Base-by-base conservation (phyloP, 2,113 vertebrate genomes). In the Corythornis cristatus region DNA sequence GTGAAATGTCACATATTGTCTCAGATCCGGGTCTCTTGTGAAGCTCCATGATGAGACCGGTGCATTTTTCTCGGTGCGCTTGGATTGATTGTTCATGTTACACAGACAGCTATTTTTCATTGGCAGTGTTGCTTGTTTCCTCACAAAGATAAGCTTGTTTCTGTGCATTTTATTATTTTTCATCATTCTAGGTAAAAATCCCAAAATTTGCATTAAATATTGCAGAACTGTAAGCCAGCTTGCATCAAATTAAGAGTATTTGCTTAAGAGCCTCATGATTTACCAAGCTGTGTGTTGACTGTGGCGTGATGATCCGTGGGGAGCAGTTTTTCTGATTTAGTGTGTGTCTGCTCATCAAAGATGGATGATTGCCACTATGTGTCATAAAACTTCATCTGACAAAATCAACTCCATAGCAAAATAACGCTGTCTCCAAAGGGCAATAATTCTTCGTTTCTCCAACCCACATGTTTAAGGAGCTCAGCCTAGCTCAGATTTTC, bases 341-440 rank as follows among this genome's bases (percentile, higher is more conserved):
- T 81, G 90, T 45, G 7, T 57, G 74, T 92, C 83, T 90, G 79
- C 74, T 97, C 97, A 91, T 97, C 89, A 97, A 73, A 96, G 95
- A 96, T 91, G 93, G 83, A 92, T 96, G 93, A 92, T 81, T 93
- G 93, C 81, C 84, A 92, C 89, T 67, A 19, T 31, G 51, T 93
- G 83, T 93, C 91, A 95, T 95, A 96, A 89, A 86, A 89, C 90
- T 90, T 92, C 91, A 72, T 84, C 96, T 87, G 90, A 95, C 96
- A 94, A 89, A 97, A 95, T 88, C 93, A 95, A 90, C 83, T 88
- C 65, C 88, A 8, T 65, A 85, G 76, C 60, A 94, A 96, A 96
- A 93, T 91, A 84, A 94, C 84, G 90, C 91, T 15, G 5, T 96
- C 97, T 95, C 95, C 60, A 57, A 78, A 93, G 84, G 62, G 80